Percentiles rank a stretch among this genome's conserved stretches.
These are phyloP conservation scores for Ptychoptera albimana DNA, from an alignment of 2,888 invertebrate genomes.

Conservation along the genomic window DNA sequence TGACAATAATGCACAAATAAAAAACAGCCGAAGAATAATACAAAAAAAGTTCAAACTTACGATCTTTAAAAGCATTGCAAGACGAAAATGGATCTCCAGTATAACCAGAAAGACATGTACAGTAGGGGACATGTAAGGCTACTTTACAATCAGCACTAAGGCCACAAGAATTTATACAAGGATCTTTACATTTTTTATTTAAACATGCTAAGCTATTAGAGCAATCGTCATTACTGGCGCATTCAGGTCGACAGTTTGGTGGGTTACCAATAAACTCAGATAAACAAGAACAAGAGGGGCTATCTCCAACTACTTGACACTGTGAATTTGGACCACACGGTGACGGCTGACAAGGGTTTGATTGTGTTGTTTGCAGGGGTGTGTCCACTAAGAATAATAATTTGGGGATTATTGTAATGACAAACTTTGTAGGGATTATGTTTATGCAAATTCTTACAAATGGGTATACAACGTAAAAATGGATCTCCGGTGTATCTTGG, in stretches of 20 bases:
- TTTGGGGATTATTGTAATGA: not conserved
- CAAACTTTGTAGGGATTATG: constrained; percentile 16
- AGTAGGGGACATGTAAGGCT: constrained; percentile 58
- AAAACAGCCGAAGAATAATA: not conserved
- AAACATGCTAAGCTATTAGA: constrained; percentile 47
- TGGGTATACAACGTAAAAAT: constrained; percentile 41
- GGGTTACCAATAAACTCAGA: constrained; percentile 54
- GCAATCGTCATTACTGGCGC: constrained; percentile 55
- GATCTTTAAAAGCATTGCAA: constrained; percentile 26
- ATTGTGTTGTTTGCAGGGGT: constrained; percentile 9
- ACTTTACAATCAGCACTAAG: constrained; percentile 57
- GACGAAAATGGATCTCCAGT: constrained; percentile 60
- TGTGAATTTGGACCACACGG: constrained; percentile 64
- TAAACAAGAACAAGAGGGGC: constrained; percentile 50
- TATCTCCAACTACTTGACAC: constrained; percentile 43
- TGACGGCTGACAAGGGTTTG: constrained; percentile 54
- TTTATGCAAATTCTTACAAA: constrained; percentile 15
- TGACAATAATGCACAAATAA: no score
- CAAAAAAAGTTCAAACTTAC: not conserved
- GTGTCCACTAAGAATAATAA: constrained; percentile 9
- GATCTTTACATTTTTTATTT: constrained; percentile 54
- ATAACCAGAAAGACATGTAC: constrained; percentile 47
- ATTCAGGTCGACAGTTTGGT: constrained; percentile 56
- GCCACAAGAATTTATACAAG: constrained; percentile 64
- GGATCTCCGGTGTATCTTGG: constrained; percentile 48